These are phyloP conservation scores for Desmophyllum pertusum DNA, from an alignment of 92 coral and sea anemone genomes.

Conservation along the genomic window DNA sequence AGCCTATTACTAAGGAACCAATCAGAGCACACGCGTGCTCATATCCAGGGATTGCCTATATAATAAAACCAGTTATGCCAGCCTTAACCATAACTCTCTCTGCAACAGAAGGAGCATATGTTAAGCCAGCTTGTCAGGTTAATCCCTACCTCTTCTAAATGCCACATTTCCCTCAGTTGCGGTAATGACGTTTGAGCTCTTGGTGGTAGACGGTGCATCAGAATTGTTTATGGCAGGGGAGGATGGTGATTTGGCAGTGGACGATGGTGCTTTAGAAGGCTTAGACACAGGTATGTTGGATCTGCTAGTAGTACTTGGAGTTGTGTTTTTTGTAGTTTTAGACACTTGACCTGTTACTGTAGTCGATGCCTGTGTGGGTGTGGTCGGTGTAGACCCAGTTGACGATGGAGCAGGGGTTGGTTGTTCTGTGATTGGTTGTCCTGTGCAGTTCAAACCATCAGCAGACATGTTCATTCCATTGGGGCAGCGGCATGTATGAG, in stretches of 20 bases:
- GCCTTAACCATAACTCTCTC: too few relatives aligned
- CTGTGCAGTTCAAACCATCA: constrained; percentile 67
- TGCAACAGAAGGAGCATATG: too few relatives aligned
- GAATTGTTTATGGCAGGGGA: constrained; percentile 6
- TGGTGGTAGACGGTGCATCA: background rate
- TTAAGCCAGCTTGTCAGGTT: too few relatives aligned
- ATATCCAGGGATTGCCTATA: background rate
- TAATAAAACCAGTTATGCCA: background rate
- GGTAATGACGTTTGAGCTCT: background rate
- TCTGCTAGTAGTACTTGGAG: background rate
- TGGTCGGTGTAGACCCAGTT: constrained; percentile 4
- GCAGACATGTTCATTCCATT: constrained; percentile 75
- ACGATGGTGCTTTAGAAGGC: background rate
- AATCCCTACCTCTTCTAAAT: constrained; percentile 10
- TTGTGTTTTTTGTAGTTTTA: background rate
- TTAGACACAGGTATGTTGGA: background rate
- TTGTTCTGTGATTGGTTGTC: constrained; percentile 49
- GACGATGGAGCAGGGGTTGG: constrained; percentile 48
- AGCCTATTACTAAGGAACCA: too few relatives aligned
- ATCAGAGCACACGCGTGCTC: too few relatives aligned
- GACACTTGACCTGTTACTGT: constrained; percentile 6
- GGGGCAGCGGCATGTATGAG: constrained; percentile 82
- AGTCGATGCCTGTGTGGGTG: constrained; percentile 18
- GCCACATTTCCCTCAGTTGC: constrained; percentile 3
- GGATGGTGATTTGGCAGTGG: background rate